phyloP scores from a whole-genome alignment of 2,888 invertebrate species.

The Neocrepidodera transversa region DNA sequence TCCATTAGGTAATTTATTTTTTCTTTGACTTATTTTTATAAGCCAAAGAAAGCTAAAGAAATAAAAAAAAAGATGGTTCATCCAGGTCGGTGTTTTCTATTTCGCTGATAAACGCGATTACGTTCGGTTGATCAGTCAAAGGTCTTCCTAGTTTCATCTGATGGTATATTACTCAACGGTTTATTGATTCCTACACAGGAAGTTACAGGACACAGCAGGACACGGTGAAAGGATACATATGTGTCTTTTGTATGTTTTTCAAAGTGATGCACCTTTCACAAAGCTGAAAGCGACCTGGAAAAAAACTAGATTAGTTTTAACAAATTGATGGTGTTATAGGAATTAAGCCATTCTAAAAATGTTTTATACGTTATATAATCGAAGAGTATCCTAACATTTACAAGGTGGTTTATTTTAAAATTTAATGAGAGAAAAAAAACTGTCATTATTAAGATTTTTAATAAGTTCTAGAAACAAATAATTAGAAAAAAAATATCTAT shows the following conservation, averaged over 20 bases:
- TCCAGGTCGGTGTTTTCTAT: slow-evolving; percentile 33
- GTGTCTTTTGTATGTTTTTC: background rate
- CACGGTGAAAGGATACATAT: slow-evolving; percentile 20
- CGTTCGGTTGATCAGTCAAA: slow-evolving; percentile 47
- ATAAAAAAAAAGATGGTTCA: slow-evolving; percentile 25
- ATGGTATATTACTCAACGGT: slow-evolving; percentile 29
- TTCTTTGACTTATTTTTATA: slow-evolving; percentile 14
- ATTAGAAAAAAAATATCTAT: no score
- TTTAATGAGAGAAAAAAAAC: no score
- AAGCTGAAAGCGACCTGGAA: no score
- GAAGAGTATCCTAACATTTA: no score
- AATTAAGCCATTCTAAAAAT: no score
- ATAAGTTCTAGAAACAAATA: no score
- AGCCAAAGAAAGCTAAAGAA: slow-evolving; percentile 12
- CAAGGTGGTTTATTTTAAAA: no score
- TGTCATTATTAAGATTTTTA: no score
- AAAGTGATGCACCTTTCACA: background rate
- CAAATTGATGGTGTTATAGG: no score
- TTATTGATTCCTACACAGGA: slow-evolving; percentile 34
- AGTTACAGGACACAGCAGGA: slow-evolving; percentile 19
- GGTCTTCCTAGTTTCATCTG: slow-evolving; percentile 40
- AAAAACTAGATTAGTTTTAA: no score
- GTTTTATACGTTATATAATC: no score
- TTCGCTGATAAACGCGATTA: slow-evolving; percentile 46
- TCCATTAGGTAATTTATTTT: slow-evolving; percentile 25